phyloP scores from a whole-genome alignment of 2,113 vertebrate species.

The Melanerpes aurifrons region DNA sequence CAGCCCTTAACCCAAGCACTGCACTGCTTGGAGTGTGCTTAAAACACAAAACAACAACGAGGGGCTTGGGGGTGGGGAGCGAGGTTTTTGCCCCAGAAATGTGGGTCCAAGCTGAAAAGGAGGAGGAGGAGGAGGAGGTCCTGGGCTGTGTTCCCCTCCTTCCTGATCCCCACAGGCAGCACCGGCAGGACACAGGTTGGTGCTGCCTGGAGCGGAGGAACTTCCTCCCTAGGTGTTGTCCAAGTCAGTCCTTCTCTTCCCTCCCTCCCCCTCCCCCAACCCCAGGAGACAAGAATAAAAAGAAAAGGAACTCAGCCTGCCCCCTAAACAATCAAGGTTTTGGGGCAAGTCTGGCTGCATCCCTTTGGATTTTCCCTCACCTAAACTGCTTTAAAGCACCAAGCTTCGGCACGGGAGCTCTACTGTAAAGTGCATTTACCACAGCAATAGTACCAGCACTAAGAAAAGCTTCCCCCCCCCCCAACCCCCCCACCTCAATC shows the following conservation, averaged over 20 bases:
- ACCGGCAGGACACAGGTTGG: neutral
- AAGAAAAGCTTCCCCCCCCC: slow-evolving; percentile 43
- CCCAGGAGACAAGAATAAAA: neutral
- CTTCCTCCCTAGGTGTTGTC: neutral
- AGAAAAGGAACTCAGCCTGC: neutral
- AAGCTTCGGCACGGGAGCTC: slow-evolving; percentile 21
- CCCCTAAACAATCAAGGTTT: neutral
- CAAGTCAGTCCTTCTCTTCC: neutral
- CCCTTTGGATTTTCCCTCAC: slow-evolving; percentile 25
- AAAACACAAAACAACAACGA: neutral
- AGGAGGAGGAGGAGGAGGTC: neutral
- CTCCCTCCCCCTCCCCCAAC: neutral
- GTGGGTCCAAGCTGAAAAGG: neutral
- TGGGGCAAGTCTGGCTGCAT: slow-evolving; percentile 1
- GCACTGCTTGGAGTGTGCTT: neutral
- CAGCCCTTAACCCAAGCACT: slow-evolving; percentile 30
- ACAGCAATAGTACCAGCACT: slow-evolving; percentile 62
- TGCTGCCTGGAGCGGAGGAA: neutral
- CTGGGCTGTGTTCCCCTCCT: neutral
- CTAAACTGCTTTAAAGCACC: neutral
- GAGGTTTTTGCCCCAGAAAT: neutral
- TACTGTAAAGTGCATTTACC: slow-evolving; percentile 73
- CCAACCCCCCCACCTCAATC: neutral
- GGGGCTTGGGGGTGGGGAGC: neutral
- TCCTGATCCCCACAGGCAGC: neutral